These are phyloP conservation scores for Pheucticus melanocephalus DNA, from an alignment of 2,113 vertebrate species.

Conservation along the genomic window DNA sequence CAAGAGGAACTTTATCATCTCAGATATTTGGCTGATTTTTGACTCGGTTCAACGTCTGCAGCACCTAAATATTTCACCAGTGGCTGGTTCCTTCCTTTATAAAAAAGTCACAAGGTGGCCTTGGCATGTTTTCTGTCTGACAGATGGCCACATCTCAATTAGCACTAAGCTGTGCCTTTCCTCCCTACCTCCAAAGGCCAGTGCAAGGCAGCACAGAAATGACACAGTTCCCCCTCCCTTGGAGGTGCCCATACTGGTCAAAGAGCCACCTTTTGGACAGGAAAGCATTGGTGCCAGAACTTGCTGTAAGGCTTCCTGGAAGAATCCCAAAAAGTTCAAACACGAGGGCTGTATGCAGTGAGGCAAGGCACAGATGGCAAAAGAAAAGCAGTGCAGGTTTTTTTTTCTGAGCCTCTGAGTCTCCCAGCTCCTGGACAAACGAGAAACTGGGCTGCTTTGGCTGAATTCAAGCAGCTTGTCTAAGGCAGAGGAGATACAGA, in stretches of 20 bases:
- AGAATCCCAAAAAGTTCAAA: background rate
- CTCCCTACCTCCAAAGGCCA: background rate
- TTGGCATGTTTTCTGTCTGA: background rate
- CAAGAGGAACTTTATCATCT: background rate
- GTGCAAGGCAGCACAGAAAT: background rate
- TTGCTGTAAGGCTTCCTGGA: background rate
- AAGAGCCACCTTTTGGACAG: background rate
- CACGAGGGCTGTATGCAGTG: background rate
- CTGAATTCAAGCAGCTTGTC: background rate
- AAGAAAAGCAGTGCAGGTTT: background rate
- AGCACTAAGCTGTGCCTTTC: background rate
- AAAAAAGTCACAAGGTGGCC: background rate
- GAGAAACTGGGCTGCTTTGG: background rate
- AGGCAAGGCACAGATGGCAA: background rate
- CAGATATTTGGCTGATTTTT: background rate
- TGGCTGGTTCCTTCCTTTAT: background rate
- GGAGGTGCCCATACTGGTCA: background rate
- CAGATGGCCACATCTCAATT: slow-evolving; percentile 34
- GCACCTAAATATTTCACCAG: background rate
- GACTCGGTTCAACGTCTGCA: background rate
- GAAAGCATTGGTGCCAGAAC: background rate
- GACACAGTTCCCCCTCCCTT: background rate
- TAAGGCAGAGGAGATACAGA: background rate
- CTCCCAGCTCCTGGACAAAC: background rate
- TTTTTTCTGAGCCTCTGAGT: background rate